Conservation (phyloP, 2,797 vertebrate species). For the Periparus ater region DNA sequence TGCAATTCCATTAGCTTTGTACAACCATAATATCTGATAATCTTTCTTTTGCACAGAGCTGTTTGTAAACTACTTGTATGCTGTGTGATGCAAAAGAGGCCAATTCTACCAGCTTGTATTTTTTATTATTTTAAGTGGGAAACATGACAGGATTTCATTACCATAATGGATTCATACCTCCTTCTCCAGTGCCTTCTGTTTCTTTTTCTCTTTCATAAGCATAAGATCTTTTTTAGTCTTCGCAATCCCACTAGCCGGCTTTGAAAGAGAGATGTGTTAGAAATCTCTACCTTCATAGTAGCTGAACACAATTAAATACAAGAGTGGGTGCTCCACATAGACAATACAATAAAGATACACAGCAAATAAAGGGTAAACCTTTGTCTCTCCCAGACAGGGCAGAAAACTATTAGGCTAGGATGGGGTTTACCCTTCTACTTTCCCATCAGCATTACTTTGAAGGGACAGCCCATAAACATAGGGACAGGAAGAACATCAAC, state of each 20-base stretch:
- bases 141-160: neutral
- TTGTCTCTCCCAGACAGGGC: neutral
- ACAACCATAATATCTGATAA: neutral
- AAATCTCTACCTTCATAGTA: neutral
- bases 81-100: neutral
- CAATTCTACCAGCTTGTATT: neutral
- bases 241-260: neutral
- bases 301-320: neutral
- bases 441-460: neutral
- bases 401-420: neutral
- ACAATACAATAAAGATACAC: neutral
- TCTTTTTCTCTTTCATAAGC: slow-evolving; percentile 80
- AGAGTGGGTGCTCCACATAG: neutral
- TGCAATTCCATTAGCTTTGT: neutral
- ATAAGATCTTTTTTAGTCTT: slow-evolving; percentile 78
- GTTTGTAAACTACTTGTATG: neutral
- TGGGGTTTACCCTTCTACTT: neutral
- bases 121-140: neutral
- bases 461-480: neutral
- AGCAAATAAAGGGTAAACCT: neutral
- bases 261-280: neutral
- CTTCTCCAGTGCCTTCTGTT: slow-evolving; percentile 87
- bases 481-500: neutral
- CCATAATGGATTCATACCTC: slow-evolving; percentile 78
- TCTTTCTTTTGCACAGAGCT: neutral